phyloP scores from a whole-genome alignment of 2,113 vertebrate genomes.

The Megaleporinus macrocephalus region DNA sequence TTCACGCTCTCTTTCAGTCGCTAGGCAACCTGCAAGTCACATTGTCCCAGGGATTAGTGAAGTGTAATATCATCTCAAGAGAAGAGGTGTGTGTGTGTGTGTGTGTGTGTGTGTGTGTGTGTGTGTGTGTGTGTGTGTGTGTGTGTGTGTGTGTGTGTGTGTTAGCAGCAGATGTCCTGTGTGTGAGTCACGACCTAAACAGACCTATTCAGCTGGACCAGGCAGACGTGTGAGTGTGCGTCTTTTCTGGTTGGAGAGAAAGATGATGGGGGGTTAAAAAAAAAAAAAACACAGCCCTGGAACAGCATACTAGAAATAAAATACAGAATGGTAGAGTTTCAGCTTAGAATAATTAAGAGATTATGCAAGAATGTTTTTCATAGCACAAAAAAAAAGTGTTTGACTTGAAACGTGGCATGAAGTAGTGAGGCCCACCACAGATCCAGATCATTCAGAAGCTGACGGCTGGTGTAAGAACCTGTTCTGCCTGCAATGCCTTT shows the following conservation, averaged over 20 bases:
- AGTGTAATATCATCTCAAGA: constrained; percentile 69
- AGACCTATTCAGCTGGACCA: constrained; percentile 2
- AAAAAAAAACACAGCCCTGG: not conserved
- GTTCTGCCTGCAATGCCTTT: too few relatives aligned
- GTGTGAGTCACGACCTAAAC: constrained; percentile 20
- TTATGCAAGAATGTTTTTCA: too few relatives aligned
- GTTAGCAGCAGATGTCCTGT: constrained; percentile 32
- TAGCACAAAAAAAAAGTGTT: not conserved
- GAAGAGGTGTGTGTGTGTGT: constrained; percentile 28
- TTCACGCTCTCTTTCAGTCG: constrained; percentile 63
- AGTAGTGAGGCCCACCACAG: too few relatives aligned
- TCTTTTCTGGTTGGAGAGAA: constrained; percentile 7
- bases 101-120: constrained; percentile 8
- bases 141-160: constrained; percentile 29
- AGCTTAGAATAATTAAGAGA: too few relatives aligned
- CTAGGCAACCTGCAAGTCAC: constrained; percentile 74
- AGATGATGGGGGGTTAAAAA: not conserved
- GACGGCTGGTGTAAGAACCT: too few relatives aligned
- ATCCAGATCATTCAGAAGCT: too few relatives aligned
- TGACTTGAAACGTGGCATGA: not conserved
- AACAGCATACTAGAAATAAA: not conserved
- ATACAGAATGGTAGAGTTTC: too few relatives aligned
- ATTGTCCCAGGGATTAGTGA: constrained; percentile 71
- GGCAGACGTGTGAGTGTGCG: constrained; percentile 19
- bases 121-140: constrained; percentile 26